Percentiles rank a stretch among this genome's conserved stretches.
These are phyloP conservation scores for Ormyrus thymus DNA, from an alignment of 2,888 invertebrate species.

Conservation along the genomic window DNA sequence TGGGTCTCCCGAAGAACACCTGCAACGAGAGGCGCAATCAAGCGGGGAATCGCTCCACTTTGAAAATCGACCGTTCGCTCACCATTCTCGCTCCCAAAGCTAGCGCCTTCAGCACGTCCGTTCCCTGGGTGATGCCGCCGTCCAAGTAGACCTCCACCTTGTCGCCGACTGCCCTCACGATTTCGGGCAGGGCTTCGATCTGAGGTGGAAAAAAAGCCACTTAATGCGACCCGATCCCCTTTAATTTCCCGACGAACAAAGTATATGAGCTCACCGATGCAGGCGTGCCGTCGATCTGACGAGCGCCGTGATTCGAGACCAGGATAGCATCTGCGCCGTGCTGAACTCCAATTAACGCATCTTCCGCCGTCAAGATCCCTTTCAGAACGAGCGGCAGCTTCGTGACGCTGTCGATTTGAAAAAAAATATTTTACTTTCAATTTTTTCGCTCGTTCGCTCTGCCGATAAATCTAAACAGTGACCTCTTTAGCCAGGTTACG, in stretches of 20 bases:
- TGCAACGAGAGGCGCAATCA: slow-evolving; percentile 63
- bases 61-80: slow-evolving; percentile 47
- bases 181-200: slow-evolving; percentile 90
- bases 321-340: slow-evolving; percentile 87
- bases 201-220: slow-evolving; percentile 42
- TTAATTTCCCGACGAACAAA: too few species aligned
- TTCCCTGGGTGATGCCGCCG: slow-evolving; percentile 89
- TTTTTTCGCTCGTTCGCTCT: not conserved
- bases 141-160: slow-evolving; percentile 89
- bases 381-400: slow-evolving; percentile 89
- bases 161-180: slow-evolving; percentile 83
- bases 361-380: slow-evolving; percentile 90
- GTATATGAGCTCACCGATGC: slow-evolving; percentile 79
- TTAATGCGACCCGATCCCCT: too few species aligned
- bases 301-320: slow-evolving; percentile 95
- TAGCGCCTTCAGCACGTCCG: slow-evolving; percentile 92
- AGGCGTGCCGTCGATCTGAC: slow-evolving; percentile 91
- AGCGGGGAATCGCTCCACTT: too few species aligned
- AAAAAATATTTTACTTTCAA: slow-evolving; percentile 7
- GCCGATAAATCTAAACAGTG: too few species aligned
- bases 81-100: slow-evolving; percentile 94
- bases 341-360: slow-evolving; percentile 85
- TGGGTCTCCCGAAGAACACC: slow-evolving; percentile 91
- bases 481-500: slow-evolving; percentile 88
- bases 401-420: slow-evolving; percentile 78